Percentiles rank a stretch among this genome's conserved stretches.
Evolutionary conservation across 2,797 vertebrate species (phyloP).

Genomic region (Momotus momota): DNA sequence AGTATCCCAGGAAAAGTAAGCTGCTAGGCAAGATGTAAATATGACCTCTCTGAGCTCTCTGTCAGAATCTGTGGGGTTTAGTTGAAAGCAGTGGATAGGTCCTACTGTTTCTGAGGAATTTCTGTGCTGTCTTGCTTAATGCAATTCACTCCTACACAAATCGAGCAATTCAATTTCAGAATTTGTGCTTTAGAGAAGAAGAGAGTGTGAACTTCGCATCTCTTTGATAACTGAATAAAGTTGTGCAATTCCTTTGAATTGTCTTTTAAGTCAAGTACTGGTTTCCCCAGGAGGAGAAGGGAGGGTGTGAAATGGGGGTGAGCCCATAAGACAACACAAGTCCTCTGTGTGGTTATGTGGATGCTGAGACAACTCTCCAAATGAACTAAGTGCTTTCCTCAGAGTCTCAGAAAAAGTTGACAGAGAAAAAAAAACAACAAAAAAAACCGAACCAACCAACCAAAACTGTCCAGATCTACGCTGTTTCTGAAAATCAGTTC

Average conservation of each 20-base stretch:
- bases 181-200: not conserved
- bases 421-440: not conserved
- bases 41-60: not conserved
- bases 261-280: not conserved
- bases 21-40: not conserved
- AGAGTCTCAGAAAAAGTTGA: not conserved
- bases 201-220: not conserved
- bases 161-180: not conserved
- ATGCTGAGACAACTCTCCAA: not conserved
- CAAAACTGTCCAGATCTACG: not conserved
- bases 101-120: not conserved
- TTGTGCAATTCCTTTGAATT: not conserved
- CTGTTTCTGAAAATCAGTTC: not conserved
- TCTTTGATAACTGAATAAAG: conserved; percentile 14
- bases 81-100: not conserved
- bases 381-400: not conserved
- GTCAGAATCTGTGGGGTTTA: not conserved
- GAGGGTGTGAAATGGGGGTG: not conserved
- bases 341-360: not conserved
- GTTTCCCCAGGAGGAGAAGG: not conserved
- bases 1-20: not conserved
- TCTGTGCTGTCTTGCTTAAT: not conserved
- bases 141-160: conserved; percentile 12
- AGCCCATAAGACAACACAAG: not conserved
- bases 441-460: no score